These are phyloP conservation scores for Hemicentrotus pulcherrimus DNA, from an alignment of 35 echinoderm and acorn worm species.

Conservation along the genomic window DNA sequence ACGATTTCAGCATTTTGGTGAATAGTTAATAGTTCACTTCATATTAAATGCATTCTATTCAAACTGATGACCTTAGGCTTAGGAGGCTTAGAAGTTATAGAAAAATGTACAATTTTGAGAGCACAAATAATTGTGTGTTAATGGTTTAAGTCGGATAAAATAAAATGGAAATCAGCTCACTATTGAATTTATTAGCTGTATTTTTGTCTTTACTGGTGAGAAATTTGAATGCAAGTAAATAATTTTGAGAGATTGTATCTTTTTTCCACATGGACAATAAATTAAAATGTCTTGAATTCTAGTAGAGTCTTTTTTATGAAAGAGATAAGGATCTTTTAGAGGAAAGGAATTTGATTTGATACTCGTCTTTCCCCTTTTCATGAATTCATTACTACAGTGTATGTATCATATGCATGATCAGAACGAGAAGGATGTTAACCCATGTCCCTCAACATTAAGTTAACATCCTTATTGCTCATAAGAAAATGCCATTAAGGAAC, in stretches of 20 bases:
- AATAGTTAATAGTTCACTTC: too few species aligned
- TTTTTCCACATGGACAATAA: not conserved
- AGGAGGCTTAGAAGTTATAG: not conserved
- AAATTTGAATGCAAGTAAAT: not conserved
- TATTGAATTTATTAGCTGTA: not conserved
- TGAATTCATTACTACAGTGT: not conserved
- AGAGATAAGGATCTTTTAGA: not conserved
- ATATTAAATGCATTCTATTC: not conserved
- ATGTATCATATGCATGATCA: not conserved
- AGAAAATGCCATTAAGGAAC: not conserved
- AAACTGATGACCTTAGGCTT: not conserved
- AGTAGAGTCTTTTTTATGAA: not conserved
- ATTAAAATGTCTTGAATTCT: not conserved
- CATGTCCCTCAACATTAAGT: not conserved
- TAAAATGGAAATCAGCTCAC: not conserved
- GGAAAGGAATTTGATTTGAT: slow-evolving; percentile 12
- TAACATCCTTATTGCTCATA: not conserved
- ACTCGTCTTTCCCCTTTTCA: not conserved
- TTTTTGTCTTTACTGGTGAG: not conserved
- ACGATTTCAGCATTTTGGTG: too few species aligned
- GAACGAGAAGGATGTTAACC: not conserved
- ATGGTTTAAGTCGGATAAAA: not conserved
- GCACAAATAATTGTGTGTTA: not conserved
- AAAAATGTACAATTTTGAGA: not conserved
- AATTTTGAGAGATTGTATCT: not conserved